A percentile compares a stretch with the other conserved stretches of the same genome.
Evolutionary conservation across 2,797 vertebrate species (phyloP).

Genomic region (Sebastes vulpes): DNA sequence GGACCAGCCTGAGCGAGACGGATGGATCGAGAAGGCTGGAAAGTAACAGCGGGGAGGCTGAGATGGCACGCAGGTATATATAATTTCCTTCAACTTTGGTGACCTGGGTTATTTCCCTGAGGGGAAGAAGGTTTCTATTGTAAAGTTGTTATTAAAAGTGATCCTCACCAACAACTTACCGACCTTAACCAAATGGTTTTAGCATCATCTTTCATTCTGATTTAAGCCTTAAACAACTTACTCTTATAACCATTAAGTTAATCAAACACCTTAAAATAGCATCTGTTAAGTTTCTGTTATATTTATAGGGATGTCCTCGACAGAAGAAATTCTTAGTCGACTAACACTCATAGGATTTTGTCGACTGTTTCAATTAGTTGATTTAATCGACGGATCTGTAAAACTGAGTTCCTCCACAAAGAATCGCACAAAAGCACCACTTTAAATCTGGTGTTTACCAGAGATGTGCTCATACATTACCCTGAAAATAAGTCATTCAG

Average conservation of each 20-base stretch:
- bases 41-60: neutral
- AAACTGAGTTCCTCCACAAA: too few relatives aligned
- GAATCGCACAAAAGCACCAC: too few relatives aligned
- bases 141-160: neutral
- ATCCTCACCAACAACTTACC: neutral
- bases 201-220: neutral
- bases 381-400: too few relatives aligned
- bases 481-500: too few relatives aligned
- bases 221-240: neutral
- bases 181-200: neutral
- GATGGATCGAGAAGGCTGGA: neutral
- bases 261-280: neutral
- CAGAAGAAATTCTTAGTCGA: too few relatives aligned
- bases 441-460: too few relatives aligned
- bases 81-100: neutral
- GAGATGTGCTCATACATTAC: too few relatives aligned
- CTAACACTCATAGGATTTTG: too few relatives aligned
- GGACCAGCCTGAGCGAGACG: conserved; percentile 5
- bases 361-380: too few relatives aligned
- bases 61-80: neutral
- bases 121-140: neutral
- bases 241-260: neutral
- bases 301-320: neutral
- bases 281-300: neutral
- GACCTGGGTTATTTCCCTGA: neutral